These are phyloP conservation scores for Caenorhabditis tropicalis DNA, from an alignment of 1,140 invertebrate species.

Conservation along the genomic window DNA sequence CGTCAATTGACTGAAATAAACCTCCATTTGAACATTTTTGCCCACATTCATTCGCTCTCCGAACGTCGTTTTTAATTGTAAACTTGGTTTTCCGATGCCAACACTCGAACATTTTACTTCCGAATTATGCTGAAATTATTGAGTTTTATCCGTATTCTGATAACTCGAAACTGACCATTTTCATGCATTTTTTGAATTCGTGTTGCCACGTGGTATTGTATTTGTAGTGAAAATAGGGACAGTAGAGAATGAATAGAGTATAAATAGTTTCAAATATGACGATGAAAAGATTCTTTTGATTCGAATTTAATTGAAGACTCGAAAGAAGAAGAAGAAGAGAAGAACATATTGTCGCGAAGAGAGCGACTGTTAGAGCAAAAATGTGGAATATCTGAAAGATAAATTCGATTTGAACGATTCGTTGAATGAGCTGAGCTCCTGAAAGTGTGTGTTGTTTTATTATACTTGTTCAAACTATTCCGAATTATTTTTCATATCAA, in stretches of 20 bases:
- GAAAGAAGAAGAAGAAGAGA: not conserved
- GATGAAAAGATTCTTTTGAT: not conserved
- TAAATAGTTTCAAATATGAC: not conserved
- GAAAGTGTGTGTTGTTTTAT: too few relatives aligned
- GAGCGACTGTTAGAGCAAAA: not conserved
- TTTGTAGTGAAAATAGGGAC: not conserved
- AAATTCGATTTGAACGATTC: too few relatives aligned
- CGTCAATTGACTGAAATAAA: not conserved
- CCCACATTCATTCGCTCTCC: not conserved
- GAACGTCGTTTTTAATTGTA: not conserved
- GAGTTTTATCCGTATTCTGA: not conserved
- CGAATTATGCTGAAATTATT: not conserved
- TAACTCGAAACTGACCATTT: not conserved
- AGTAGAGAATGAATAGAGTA: not conserved
- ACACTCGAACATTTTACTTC: not conserved
- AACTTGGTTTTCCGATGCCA: not conserved
- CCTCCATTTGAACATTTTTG: not conserved
- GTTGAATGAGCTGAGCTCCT: too few relatives aligned
- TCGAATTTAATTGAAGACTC: not conserved
- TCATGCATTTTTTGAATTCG: not conserved
- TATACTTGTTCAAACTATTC: too few relatives aligned
- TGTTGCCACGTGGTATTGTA: not conserved
- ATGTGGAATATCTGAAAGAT: conserved; percentile 4
- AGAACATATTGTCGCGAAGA: not conserved
- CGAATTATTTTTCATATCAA: too few relatives aligned